These are phyloP conservation scores for Leptoclinus maculatus DNA, from an alignment of 2,797 vertebrate genomes.

Conservation along the genomic window DNA sequence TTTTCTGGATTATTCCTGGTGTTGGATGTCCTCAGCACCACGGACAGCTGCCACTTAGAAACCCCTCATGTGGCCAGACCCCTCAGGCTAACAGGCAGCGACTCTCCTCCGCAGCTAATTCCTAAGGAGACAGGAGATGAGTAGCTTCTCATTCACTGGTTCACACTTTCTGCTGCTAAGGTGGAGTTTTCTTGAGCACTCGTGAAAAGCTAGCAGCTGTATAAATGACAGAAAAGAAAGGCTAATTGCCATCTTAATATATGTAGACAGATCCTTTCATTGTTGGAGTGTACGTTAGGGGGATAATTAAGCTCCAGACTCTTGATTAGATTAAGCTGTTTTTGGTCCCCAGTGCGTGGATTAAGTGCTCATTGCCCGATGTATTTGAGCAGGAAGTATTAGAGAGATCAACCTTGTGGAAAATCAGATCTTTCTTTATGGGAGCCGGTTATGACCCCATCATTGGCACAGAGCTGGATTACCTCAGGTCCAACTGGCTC, in stretches of 20 bases:
- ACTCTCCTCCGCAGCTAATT: slow-evolving; percentile 45
- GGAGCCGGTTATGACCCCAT: slow-evolving; percentile 76
- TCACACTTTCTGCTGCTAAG: slow-evolving; percentile 48
- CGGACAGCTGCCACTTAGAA: slow-evolving; percentile 68
- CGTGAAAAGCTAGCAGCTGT: slow-evolving; percentile 67
- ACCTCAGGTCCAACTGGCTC: slow-evolving; percentile 73
- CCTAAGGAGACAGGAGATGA: slow-evolving; percentile 46
- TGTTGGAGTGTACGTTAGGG: slow-evolving; percentile 78
- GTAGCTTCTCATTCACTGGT: slow-evolving; percentile 45
- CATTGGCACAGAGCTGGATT: slow-evolving; percentile 75
- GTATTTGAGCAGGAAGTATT: slow-evolving; percentile 77
- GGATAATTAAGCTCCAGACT: slow-evolving; percentile 82
- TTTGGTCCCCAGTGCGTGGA: slow-evolving; percentile 76
- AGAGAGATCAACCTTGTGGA: slow-evolving; percentile 80
- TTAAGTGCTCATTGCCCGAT: slow-evolving; percentile 76
- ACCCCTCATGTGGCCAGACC: slow-evolving; percentile 31
- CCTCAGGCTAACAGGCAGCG: slow-evolving; percentile 32
- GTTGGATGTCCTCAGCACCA: slow-evolving; percentile 59
- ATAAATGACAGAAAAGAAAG: slow-evolving; percentile 77
- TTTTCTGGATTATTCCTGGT: slow-evolving; percentile 13
- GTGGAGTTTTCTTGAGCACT: slow-evolving; percentile 64
- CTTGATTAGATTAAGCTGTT: slow-evolving; percentile 84
- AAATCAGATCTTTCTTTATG: slow-evolving; percentile 78
- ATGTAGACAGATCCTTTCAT: slow-evolving; percentile 79
- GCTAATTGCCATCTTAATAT: slow-evolving; percentile 81